Base-by-base conservation (phyloP, 2,797 vertebrate genomes). In the Rhinophrynus dorsalis region DNA sequence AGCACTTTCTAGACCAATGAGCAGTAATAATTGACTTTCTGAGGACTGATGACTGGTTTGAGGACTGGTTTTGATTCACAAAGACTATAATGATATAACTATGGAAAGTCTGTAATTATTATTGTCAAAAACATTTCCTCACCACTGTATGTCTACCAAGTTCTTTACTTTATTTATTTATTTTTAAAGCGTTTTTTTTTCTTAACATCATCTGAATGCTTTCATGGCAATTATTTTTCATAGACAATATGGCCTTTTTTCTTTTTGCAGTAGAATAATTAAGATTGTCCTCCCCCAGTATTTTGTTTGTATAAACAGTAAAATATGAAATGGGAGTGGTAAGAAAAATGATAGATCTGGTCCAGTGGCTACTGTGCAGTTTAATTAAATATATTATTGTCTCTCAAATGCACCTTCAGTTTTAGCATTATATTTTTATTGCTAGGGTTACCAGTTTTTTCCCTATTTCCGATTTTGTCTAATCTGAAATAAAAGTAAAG, bases 181-280 rank as follows among this genome's bases (percentile, higher is more conserved):
- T 48, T 30, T 57, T 32, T 8, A 12, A 55, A 13, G 21, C 9
- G 30, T 23, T 48, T 35, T n/a, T 60, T 33, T 47, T 20, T 48
- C n/a, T 24, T 26, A 23, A 30, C 59, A 51, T 68, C 37, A 51
- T 68, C n/a, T 50, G 15, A 59, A 59, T 21, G 52, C 38, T 47
- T 65, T 44, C 18, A 42, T 52, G 13, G 52, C 52, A 47, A 29
- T 47, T 57, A 37, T 67, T 35, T 67, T 59, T 58, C 40, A 48
- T 23, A 58, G 30, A 18, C 30, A 17, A 18, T 58, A 48, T 57
- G 17, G 20, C 10, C 30, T 67, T 33, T 40, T 24, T 59, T 50
- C 26, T 27, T 35, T 48, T 57, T 59, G 32, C 44, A 68, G 51
- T 40, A 21, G 21, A 68, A 68, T 68, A 30, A 40, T 57, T 68